A percentile compares a stretch with the other conserved stretches of the same genome.
phyloP scores from a whole-genome alignment of 2,888 invertebrate genomes.

The Bombyx huttoni region DNA sequence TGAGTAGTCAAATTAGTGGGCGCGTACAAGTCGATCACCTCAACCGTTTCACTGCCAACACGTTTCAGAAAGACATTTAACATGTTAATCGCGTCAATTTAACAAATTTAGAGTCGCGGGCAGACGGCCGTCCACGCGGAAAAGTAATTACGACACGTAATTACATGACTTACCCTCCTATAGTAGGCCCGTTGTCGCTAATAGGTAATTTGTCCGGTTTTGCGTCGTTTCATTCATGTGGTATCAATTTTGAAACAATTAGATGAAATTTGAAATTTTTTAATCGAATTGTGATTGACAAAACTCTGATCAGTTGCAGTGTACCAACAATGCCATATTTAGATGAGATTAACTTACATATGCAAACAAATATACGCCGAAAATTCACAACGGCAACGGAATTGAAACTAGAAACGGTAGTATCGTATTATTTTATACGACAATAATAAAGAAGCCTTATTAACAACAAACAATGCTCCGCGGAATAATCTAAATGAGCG shows the following conservation, averaged over 20 bases:
- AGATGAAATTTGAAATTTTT: background rate
- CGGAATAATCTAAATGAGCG: constrained; percentile 23
- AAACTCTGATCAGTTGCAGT: background rate
- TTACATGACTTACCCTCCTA: constrained; percentile 61
- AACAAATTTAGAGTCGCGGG: constrained; percentile 53
- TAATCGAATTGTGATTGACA: background rate
- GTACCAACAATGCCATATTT: no score
- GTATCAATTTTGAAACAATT: background rate
- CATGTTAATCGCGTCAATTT: constrained; percentile 62
- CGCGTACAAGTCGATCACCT: constrained; percentile 13
- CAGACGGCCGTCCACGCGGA: constrained; percentile 59
- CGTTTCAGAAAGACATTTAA: constrained; percentile 59
- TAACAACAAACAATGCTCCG: constrained; percentile 13
- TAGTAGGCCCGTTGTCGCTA: constrained; percentile 27
- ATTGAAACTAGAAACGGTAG: background rate
- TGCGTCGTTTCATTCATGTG: constrained; percentile 29
- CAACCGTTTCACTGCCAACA: constrained; percentile 27
- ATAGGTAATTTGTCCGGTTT: constrained; percentile 63
- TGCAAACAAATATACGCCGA: no score
- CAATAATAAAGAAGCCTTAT: background rate
- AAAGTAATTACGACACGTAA: constrained; percentile 68
- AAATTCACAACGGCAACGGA: no score
- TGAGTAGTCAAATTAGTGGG: background rate
- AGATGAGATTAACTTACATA: no score
- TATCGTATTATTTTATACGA: background rate